These are phyloP conservation scores for Frankliniella fusca DNA, from an alignment of 2,888 invertebrate species.

Conservation along the genomic window DNA sequence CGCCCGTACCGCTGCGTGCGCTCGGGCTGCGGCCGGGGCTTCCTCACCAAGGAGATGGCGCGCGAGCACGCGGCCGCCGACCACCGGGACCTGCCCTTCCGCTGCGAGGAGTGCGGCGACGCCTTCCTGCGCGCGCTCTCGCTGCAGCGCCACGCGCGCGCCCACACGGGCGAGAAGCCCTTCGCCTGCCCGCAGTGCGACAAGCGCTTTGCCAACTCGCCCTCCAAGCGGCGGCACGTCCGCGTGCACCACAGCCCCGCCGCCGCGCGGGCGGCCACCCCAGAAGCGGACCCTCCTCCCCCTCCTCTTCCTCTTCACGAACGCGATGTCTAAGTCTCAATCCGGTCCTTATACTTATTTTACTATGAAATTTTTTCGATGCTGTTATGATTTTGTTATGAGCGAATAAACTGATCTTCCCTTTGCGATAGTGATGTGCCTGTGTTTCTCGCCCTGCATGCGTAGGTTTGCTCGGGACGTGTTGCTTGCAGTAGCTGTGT, in stretches of 20 bases:
- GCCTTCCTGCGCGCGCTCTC: slow-evolving; percentile 16
- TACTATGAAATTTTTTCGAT: too few species aligned
- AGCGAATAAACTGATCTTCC: too few species aligned
- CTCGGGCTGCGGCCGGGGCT: not conserved
- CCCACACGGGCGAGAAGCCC: slow-evolving; percentile 15
- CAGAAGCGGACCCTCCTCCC: too few species aligned
- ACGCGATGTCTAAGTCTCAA: too few species aligned
- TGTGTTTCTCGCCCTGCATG: not conserved
- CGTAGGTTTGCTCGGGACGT: not conserved
- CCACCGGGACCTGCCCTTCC: slow-evolving; percentile 12
- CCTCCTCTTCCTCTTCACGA: too few species aligned
- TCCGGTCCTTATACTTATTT: too few species aligned
- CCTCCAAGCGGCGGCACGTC: slow-evolving; percentile 1
- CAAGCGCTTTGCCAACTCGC: slow-evolving; percentile 16
- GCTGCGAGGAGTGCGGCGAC: not conserved
- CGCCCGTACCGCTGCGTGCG: not conserved
- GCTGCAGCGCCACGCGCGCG: not conserved
- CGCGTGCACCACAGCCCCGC: not conserved
- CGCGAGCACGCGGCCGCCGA: not conserved
- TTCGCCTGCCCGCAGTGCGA: slow-evolving; percentile 13
- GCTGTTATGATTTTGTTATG: too few species aligned
- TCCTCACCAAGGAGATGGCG: not conserved
- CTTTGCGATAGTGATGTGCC: not conserved
- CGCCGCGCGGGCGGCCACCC: not conserved
- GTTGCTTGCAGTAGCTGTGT: not conserved